A percentile compares a stretch with the other conserved stretches of the same genome.
Conservation (phyloP, 2,113 vertebrate genomes). For the Lophochroa leadbeateri region DNA sequence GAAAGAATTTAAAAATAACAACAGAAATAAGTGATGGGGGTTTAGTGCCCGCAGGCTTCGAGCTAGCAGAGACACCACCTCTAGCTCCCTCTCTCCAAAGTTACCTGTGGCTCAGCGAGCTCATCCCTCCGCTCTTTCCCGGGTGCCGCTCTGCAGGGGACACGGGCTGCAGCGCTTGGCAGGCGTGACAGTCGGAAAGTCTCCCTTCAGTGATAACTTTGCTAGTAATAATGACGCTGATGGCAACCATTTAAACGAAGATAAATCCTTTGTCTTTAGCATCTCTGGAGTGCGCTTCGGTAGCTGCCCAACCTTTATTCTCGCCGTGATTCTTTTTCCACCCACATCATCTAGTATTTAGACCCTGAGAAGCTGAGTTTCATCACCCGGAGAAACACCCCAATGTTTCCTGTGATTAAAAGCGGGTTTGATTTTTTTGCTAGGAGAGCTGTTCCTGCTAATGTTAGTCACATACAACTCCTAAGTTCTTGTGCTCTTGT, state of each 20-base stretch:
- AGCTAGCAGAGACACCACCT: neutral
- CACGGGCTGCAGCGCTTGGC: constrained; percentile 13
- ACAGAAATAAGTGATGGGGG: neutral
- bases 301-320: constrained; percentile 1
- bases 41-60: neutral
- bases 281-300: constrained; percentile 24
- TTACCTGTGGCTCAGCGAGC: constrained; percentile 60
- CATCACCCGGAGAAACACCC: neutral
- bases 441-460: neutral
- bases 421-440: neutral
- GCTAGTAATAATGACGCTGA: constrained; percentile 77
- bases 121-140: constrained; percentile 13
- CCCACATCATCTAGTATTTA: neutral
- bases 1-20: neutral
- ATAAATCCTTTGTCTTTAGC: constrained; percentile 75
- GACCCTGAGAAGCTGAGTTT: neutral
- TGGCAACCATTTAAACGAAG: constrained; percentile 79
- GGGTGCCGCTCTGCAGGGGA: constrained; percentile 3
- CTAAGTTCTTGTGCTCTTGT: neutral
- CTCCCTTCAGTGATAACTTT: constrained; percentile 72
- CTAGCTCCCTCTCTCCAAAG: neutral
- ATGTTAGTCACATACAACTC: neutral
- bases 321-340: neutral
- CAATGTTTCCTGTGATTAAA: neutral
- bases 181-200: constrained; percentile 39